Base-by-base conservation (phyloP, 2,888 invertebrate species). In the Cynaeus angustus region DNA sequence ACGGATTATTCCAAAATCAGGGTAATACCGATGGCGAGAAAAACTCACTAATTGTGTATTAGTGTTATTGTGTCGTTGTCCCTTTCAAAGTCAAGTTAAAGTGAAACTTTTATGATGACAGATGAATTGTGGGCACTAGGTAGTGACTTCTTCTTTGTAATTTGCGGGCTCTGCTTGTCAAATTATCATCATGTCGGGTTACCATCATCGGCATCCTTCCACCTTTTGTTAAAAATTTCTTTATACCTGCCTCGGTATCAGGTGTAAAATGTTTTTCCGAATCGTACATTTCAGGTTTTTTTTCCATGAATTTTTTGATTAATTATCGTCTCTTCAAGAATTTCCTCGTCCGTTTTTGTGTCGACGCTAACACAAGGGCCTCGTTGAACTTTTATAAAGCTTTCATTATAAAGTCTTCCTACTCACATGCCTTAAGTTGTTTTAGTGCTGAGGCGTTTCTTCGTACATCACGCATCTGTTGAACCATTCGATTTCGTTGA, bases 131-230 rank as follows among this genome's bases (percentile, higher is more conserved):
- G 76, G 75, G 73, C 69, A 74, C 73, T 74, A 79, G 78, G 76
- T 79, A 78, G 78, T 78, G 71, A 70, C 70, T 70, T 72, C 61
- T 66, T 71, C 70, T 71, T 77, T 77, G 75, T 77, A 73, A 71
- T 72, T 78, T 78, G 79, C 74, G 79, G 79, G 78, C 75, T 76
- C 75, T 73, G 78, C 78, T 79, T 80, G 80, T 80, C 79, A 79
- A 80, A 80, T 80, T 80, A 80, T 79, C 79, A 75, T 78, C 77
- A 74, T 78, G 78, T 78, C 59, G 53, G 61, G 65, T 65, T 52
- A 53, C 66, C 66, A 45, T 43, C 59, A 67, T 52, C 62, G 66
- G 62, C 66, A 53, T 41, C 66, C 56, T 68, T 65, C 41, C 38
- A 21, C 61, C 62, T 64, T 70, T 70, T 62, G 66, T 68, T 64